Evolutionary conservation across 2,797 vertebrate species (phyloP), one percentile per base, ranked within the genome.

Genomic region (Rhadinocentrus ornatus): DNA sequence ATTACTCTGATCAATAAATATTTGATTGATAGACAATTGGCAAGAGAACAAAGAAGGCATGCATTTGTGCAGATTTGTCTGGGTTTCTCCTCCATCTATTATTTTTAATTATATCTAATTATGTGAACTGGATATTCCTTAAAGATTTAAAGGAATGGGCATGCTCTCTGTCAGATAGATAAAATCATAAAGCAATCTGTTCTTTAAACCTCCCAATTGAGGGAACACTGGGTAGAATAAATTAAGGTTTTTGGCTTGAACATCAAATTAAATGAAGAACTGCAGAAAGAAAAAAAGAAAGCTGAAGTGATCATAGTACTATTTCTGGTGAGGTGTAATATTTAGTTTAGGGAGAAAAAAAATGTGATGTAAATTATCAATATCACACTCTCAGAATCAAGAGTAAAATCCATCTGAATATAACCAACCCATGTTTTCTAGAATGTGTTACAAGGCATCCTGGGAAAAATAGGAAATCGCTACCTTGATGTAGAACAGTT

Each of bases 381-480:
- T 67, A 56, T 61, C 61, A 57, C 46, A 73, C 24, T 35, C 15
- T 58, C 50, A 37, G 34, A 66, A 60, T 32, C 4, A 56, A 68
- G 24, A 1, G 56, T 77, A 69, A 26, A 53, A 53, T 53, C 22
- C 11, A 76, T 77, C 54, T 60, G 66, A 48, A 65, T 55, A 44
- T 56, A 74, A 75, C 52, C 53, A 59, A 61, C 58, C 27, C 46
- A 76, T 18, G 12, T 78, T 78, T 73, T 75, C 37, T 66, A 32
- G 60, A 63, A 22, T 48, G 54, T 22, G 50, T 79, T 15, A 22
- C 78, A 83, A 60, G 46, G 62, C 56, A 75, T 82, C 62, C 62
- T 82, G 80, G 65, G 75, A 88, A 86, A 86, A 84, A 84, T 75
- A 70, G 76, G 69, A 87, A 86, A 83, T 86, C 72, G 54, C 67